Base-by-base conservation (phyloP, 2,797 vertebrate genomes). In the Spondyliosoma cantharus region DNA sequence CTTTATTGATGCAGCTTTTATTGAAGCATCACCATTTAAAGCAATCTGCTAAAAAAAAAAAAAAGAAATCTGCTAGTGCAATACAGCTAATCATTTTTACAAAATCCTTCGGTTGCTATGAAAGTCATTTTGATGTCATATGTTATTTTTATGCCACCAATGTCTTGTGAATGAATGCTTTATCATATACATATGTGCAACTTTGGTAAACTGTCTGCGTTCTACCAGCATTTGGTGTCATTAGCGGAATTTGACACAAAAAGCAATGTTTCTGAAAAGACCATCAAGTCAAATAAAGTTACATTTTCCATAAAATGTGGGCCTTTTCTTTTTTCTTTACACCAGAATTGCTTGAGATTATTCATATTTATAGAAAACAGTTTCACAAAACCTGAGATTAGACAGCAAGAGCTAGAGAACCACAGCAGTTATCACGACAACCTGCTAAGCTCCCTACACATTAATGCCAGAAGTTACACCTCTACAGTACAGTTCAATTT, bases 1-100 rank as follows among this genome's bases (percentile, higher is more conserved):
- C 92, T 91, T 93, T 93, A 92, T 86, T 82, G 48, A 87, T 66
- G 69, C 83, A 16, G 42, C 50, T 61, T 83, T 85, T 70, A 57
- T 46, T 46, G 4, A 72, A 74, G 67, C 77, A 56, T 76, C 17
- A 76, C 19, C 50, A 27, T 76, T 90, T 81, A 65, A 72, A 81
- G 68, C 69, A 24, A 19, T 70, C 19, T 48, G 57, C 63, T 70
- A 14, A 22, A 46, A 48, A 43, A 66, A 49, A 20, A 22, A 46
- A 37, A 43, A 62, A 43, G 62, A 84, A 75, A 69, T 74, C 46
- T 80, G 71, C 49, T 76, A 80, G 74, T 90, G 86, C 83, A 91
- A 81, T 84, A 78, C 54, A 66, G 58, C 49, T 71, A 11, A 69
- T 84, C 1, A 45, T 80, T 68, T 71, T 70, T 78, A 70, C 69